These are phyloP conservation scores for Diploptera punctata DNA, from an alignment of 2,888 invertebrate genomes.

Conservation along the genomic window DNA sequence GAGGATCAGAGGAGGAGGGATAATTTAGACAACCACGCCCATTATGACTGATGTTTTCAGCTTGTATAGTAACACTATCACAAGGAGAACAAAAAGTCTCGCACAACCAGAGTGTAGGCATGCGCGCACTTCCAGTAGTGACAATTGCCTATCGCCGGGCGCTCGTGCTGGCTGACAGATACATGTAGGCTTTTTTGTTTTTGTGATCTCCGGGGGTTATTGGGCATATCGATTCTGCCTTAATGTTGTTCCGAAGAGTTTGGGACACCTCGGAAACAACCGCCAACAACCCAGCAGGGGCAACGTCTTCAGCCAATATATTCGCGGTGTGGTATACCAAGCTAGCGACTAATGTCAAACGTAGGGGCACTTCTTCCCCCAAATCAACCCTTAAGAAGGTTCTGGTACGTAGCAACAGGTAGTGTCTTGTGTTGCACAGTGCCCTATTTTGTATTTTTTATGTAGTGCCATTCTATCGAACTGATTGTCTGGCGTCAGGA, in stretches of 20 bases:
- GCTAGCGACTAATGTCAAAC: conserved; percentile 53
- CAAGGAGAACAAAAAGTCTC: not conserved
- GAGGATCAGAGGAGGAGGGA: no score
- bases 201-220: not conserved
- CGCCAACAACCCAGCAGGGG: conserved; percentile 44
- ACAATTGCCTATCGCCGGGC: not conserved
- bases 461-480: no score
- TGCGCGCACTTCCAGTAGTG: not conserved
- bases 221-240: conserved; percentile 6
- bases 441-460: no score
- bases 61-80: not conserved
- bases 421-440: no score
- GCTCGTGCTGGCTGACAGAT: conserved; percentile 2
- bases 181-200: not conserved
- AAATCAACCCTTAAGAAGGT: conserved; percentile 18
- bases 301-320: conserved; percentile 40
- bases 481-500: no score
- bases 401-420: conserved; percentile 31
- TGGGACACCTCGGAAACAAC: conserved; percentile 35
- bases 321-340: conserved; percentile 53
- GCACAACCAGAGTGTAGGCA: not conserved
- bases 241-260: conserved; percentile 43
- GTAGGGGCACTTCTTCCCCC: conserved; percentile 43
- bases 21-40: no score
- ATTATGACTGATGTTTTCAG: not conserved